phyloP scores from a whole-genome alignment of 2,888 invertebrate species.

The Aphidius colemani region DNA sequence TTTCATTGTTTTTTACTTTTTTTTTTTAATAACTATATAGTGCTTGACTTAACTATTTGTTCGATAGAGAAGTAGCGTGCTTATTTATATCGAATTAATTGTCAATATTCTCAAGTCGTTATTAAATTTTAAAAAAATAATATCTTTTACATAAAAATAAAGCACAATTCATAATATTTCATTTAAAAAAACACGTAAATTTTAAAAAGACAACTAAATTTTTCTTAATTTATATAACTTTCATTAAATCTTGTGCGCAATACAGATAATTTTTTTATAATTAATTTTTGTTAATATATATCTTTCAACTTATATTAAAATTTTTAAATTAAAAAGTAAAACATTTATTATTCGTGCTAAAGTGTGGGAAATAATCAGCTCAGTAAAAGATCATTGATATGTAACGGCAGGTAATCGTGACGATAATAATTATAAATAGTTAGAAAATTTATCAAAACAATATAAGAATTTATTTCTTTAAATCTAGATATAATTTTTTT shows the following conservation, averaged over 20 bases:
- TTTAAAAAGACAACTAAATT: neutral
- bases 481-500: neutral
- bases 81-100: conserved; percentile 13
- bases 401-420: conserved; percentile 39
- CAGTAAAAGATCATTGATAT: conserved; percentile 36
- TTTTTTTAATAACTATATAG: conserved; percentile 1
- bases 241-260: neutral
- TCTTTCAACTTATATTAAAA: neutral
- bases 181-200: neutral
- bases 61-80: conserved; percentile 8
- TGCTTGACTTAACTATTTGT: conserved; percentile 10
- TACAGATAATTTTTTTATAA: neutral
- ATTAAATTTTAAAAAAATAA: too few relatives aligned
- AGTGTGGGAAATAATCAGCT: neutral
- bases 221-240: neutral
- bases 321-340: neutral
- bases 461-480: conserved; percentile 9
- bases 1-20: conserved; percentile 4
- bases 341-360: neutral
- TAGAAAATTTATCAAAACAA: conserved; percentile 12
- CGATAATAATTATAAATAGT: conserved; percentile 21
- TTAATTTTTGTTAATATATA: neutral
- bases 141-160: too few relatives aligned
- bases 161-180: neutral
- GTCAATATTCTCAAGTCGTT: neutral